These are phyloP conservation scores for Nomada ferruginata DNA, from an alignment of 2,888 invertebrate genomes.

Conservation along the genomic window DNA sequence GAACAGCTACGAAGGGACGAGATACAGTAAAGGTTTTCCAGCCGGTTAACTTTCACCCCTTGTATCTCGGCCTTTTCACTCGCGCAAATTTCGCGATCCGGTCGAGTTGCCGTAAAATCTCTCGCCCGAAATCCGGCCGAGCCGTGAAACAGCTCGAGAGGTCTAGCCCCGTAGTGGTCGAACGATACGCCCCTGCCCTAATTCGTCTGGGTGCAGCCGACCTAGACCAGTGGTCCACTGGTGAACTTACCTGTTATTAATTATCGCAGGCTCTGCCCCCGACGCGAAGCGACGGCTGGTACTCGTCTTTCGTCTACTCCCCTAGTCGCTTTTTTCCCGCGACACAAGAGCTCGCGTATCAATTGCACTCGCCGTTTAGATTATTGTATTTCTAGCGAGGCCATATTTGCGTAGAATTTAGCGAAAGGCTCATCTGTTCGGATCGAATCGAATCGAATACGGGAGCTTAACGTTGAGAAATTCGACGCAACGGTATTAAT, in stretches of 20 bases:
- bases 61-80: constrained; percentile 36
- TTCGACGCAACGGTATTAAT: background rate
- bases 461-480: background rate
- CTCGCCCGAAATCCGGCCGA: constrained; percentile 35
- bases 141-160: constrained; percentile 11
- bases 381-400: no score
- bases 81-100: constrained; percentile 25
- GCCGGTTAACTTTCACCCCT: constrained; percentile 48
- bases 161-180: constrained; percentile 22
- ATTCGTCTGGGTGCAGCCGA: constrained; percentile 20
- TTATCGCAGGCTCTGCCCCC: constrained; percentile 50
- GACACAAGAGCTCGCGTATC: background rate
- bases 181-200: constrained; percentile 1
- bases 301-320: constrained; percentile 5
- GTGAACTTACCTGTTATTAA: constrained; percentile 64
- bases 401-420: no score
- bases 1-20: constrained; percentile 17
- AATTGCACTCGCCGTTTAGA: background rate
- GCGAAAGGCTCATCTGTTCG: no score
- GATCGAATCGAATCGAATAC: no score
- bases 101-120: constrained; percentile 35
- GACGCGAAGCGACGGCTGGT: constrained; percentile 15
- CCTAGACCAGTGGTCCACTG: constrained; percentile 17
- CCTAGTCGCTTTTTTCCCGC: background rate
- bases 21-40: constrained; percentile 42